Conservation (phyloP, 2,888 invertebrate species). For the Pimpla rufipes region DNA sequence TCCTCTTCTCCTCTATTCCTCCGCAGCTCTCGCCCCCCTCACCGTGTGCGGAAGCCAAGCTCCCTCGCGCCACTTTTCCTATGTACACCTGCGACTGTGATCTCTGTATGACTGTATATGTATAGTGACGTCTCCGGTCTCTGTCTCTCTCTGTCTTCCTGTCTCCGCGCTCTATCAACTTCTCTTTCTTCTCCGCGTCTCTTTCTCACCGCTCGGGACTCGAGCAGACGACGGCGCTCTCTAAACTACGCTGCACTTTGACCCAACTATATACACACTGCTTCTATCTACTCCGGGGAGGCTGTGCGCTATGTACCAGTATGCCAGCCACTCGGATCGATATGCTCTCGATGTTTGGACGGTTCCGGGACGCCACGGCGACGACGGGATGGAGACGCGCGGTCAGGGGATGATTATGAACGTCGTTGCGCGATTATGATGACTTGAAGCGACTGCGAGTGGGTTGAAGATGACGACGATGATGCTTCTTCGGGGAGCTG, state of each 20-base stretch:
- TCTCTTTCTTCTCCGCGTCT: conserved; percentile 24
- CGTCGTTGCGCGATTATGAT: conserved; percentile 11
- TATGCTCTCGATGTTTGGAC: conserved; percentile 41
- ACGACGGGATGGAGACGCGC: background rate
- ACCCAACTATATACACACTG: conserved; percentile 29
- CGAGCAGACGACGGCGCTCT: conserved; percentile 8
- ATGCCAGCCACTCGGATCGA: conserved; percentile 33
- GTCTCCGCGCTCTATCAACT: conserved; percentile 18
- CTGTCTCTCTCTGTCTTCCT: conserved; percentile 20
- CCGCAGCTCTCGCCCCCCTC: conserved; percentile 57
- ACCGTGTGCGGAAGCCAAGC: conserved; percentile 64
- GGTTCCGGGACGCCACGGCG: background rate
- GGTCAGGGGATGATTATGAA: background rate
- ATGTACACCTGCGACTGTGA: conserved; percentile 40
- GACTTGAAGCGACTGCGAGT: background rate
- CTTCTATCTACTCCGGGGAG: conserved; percentile 22
- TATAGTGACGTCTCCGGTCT: conserved; percentile 17
- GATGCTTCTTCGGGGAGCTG: no score
- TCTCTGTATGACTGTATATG: conserved; percentile 23
- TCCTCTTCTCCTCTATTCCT: conserved; percentile 63
- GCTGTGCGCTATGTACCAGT: conserved; percentile 11
- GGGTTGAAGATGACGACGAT: no score
- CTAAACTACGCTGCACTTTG: conserved; percentile 29
- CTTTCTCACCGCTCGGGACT: conserved; percentile 30
- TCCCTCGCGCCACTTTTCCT: conserved; percentile 65